Base-by-base conservation (phyloP, 2,888 invertebrate species). In the Phortica magna region DNA sequence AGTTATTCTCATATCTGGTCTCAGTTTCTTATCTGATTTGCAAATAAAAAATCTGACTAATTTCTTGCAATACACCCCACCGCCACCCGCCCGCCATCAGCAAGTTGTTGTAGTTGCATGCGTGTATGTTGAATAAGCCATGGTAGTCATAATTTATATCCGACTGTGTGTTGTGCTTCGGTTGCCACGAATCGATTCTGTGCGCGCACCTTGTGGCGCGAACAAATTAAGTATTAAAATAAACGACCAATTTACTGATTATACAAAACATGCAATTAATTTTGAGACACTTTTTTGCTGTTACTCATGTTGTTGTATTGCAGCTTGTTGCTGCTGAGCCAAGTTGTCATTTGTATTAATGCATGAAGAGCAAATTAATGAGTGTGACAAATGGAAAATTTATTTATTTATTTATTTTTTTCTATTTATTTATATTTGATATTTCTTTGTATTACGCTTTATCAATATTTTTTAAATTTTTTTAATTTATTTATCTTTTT, bases 161-260 rank as follows among this genome's bases (percentile, higher is more conserved):
- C 75, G 76, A 68, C 78, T 75, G 82, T 71, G 73, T 55, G 73
- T 39, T 42, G 71, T 55, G 72, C 65, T 31, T n/a, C 74, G 64
- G 42, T 75, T 68, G 22, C 17, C 53, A n/a, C 67, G 17, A 31
- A 48, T 73, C 22, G 53, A n/a, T 55, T 55, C 55, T 55, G 22
- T 68, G 59, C 31, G 31, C 43, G 55, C 79, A 79, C 68, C 76
- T 81, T 67, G 76, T 79, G 78, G 73, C 31, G 77, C 79, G 77
- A 80, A 81, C 83, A 84, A 88, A 89, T 88, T 86, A 88, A 83
- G 83, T 83, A 89, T 83, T 83, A 81, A 83, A 89, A 89, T 89
- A 87, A 89, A 89, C 83, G 89, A 82, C 83, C 88, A 88, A 88
- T 88, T 89, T 89, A 83, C 88, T 89, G 88, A 88, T 88, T 88